These are phyloP conservation scores for Ophion ellenae DNA, from an alignment of 2,888 invertebrate genomes.

Conservation along the genomic window DNA sequence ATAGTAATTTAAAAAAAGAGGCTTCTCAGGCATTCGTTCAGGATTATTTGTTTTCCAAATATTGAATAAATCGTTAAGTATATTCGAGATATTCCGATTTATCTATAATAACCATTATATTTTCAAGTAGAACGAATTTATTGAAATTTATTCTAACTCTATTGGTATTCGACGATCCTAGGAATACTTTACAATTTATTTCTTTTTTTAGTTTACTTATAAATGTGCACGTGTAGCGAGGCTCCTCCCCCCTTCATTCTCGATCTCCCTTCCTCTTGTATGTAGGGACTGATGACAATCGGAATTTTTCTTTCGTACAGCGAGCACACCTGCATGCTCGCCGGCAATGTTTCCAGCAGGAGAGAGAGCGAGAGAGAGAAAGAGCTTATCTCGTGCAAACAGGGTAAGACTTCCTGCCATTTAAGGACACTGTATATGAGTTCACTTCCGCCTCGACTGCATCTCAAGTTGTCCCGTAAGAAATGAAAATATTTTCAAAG, in stretches of 20 bases:
- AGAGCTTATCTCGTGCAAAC: slow-evolving; percentile 58
- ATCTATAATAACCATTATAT: no score
- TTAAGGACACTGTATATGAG: slow-evolving; percentile 55
- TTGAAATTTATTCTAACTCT: no score
- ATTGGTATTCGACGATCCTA: no score
- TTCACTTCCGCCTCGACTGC: slow-evolving; percentile 60
- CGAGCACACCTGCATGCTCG: slow-evolving; percentile 34
- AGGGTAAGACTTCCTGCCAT: slow-evolving; percentile 48
- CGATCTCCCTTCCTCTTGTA: not conserved
- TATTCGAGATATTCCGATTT: no score
- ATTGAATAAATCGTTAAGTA: no score
- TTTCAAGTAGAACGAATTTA: no score
- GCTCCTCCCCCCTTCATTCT: not conserved
- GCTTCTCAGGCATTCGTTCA: no score
- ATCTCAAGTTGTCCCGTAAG: slow-evolving; percentile 10
- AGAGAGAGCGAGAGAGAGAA: not conserved
- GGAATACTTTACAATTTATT: not conserved
- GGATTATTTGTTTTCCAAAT: no score
- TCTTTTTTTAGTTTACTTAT: not conserved
- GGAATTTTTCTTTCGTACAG: slow-evolving; percentile 12
- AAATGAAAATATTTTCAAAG: not conserved
- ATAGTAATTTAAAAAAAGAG: no score
- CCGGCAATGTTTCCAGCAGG: not conserved
- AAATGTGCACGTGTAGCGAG: not conserved
- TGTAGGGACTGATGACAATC: not conserved